Percentiles rank a stretch among this genome's conserved stretches.
Conservation (phyloP, 2,888 invertebrate genomes). For the Lepidochitona cinerea region DNA sequence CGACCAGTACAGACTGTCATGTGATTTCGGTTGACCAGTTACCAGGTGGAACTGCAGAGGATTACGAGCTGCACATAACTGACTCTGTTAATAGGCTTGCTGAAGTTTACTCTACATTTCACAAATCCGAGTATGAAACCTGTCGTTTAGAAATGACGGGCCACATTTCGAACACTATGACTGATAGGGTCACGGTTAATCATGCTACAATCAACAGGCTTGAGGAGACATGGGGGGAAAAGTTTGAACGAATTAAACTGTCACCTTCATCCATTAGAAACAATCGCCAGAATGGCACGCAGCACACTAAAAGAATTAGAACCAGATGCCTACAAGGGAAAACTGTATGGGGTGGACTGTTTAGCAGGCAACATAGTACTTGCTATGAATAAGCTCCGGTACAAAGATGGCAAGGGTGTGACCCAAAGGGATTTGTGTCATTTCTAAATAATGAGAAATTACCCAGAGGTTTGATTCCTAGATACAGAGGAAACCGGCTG, state of each 20-base stretch:
- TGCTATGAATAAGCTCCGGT: slow-evolving; percentile 29
- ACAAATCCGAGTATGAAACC: slow-evolving; percentile 9
- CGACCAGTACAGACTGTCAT: slow-evolving; percentile 11
- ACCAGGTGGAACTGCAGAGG: slow-evolving; percentile 31
- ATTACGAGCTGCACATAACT: slow-evolving; percentile 24
- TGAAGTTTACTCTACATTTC: slow-evolving; percentile 9
- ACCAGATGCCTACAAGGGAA: slow-evolving; percentile 13
- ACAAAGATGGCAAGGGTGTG: slow-evolving; percentile 33
- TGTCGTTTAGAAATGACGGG: slow-evolving; percentile 11
- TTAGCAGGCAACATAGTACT: slow-evolving; percentile 28
- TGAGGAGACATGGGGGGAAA: slow-evolving; percentile 14
- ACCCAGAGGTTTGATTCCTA: slow-evolving; percentile 21
- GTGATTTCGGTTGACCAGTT: slow-evolving; percentile 28
- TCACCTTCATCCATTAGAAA: slow-evolving; percentile 14
- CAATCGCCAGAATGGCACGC: slow-evolving; percentile 18
- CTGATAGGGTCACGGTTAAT: slow-evolving; percentile 24
- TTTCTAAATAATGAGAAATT: slow-evolving; percentile 21
- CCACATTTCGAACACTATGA: slow-evolving; percentile 27
- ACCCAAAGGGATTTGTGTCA: slow-evolving; percentile 26
- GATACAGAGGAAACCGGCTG: slow-evolving; percentile 30
- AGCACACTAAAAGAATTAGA: slow-evolving; percentile 17
- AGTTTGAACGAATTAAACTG: slow-evolving; percentile 26
- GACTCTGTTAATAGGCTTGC: slow-evolving; percentile 18
- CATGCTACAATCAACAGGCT: slow-evolving; percentile 13
- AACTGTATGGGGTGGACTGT: slow-evolving; percentile 28